These are phyloP conservation scores for Crotophaga sulcirostris DNA, from an alignment of 2,113 vertebrate species.

Conservation along the genomic window DNA sequence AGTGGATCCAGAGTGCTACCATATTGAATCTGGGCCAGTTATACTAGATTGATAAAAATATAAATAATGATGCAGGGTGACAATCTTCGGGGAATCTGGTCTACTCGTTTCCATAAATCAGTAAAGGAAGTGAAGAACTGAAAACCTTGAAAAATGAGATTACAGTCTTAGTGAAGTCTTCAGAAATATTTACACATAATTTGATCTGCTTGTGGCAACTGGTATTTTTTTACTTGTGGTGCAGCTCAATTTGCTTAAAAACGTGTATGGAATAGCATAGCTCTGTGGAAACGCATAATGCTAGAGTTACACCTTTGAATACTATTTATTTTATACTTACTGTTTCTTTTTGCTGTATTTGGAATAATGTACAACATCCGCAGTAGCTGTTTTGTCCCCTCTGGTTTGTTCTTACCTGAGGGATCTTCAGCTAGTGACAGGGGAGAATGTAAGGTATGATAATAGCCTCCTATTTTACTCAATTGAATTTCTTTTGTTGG, in stretches of 20 bases:
- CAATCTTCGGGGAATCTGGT: background rate
- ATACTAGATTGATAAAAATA: background rate
- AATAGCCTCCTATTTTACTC: conserved; percentile 4
- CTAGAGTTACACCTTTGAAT: background rate
- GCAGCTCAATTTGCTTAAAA: background rate
- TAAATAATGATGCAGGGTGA: background rate
- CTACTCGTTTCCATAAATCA: background rate
- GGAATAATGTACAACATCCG: background rate
- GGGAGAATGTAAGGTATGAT: conserved; percentile 17
- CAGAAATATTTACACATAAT: background rate
- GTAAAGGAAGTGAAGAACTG: background rate
- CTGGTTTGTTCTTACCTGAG: background rate
- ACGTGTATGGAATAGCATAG: background rate
- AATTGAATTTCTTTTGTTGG: conserved; percentile 10
- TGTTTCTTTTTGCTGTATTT: background rate
- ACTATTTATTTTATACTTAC: background rate
- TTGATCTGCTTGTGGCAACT: background rate
- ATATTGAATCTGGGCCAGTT: background rate
- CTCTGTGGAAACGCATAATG: background rate
- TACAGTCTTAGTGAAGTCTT: background rate
- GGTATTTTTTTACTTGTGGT: background rate
- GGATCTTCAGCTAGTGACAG: background rate
- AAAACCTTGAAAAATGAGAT: background rate
- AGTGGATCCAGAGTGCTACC: background rate
- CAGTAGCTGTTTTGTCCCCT: background rate